A percentile compares a stretch with the other conserved stretches of the same genome.
phyloP scores from a whole-genome alignment of 2,113 vertebrate species.

The Sigmodon hispidus region DNA sequence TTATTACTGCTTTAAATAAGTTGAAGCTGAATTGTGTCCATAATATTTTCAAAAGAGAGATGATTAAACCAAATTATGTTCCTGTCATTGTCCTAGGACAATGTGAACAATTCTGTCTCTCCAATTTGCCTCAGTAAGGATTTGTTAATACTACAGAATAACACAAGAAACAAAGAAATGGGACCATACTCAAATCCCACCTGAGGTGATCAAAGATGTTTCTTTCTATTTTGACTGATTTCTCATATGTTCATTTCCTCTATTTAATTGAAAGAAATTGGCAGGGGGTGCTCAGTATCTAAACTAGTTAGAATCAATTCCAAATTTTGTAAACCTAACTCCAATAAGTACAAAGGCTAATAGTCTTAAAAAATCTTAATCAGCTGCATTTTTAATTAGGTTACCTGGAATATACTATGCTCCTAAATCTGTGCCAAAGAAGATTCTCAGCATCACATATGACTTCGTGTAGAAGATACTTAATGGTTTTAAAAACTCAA shows the following conservation, averaged over 20 bases:
- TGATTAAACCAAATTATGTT: background rate
- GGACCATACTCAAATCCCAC: slow-evolving; percentile 62
- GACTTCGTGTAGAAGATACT: slow-evolving; percentile 9
- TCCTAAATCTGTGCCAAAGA: slow-evolving; percentile 53
- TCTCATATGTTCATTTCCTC: slow-evolving; percentile 64
- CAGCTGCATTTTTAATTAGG: slow-evolving; percentile 26
- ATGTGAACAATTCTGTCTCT: background rate
- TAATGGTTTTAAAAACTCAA: slow-evolving; percentile 53
- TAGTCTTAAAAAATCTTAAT: slow-evolving; percentile 20
- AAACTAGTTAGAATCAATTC: slow-evolving; percentile 70
- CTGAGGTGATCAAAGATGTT: slow-evolving; percentile 72
- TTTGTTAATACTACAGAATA: slow-evolving; percentile 18
- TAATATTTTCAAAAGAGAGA: background rate
- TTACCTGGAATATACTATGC: slow-evolving; percentile 39
- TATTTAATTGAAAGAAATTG: slow-evolving; percentile 72
- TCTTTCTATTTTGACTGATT: slow-evolving; percentile 72
- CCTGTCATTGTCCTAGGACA: background rate
- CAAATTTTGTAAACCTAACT: slow-evolving; percentile 68
- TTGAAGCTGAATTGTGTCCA: background rate
- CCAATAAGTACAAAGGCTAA: slow-evolving; percentile 3
- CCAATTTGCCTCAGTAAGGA: slow-evolving; percentile 38
- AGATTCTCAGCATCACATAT: background rate
- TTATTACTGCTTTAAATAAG: slow-evolving; percentile 6
- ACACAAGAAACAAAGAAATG: slow-evolving; percentile 42
- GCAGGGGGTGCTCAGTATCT: slow-evolving; percentile 43